Evolutionary conservation across 2,797 vertebrate genomes (phyloP), one percentile per base, ranked within the genome.

Genomic region (Galagoides demidoff): DNA sequence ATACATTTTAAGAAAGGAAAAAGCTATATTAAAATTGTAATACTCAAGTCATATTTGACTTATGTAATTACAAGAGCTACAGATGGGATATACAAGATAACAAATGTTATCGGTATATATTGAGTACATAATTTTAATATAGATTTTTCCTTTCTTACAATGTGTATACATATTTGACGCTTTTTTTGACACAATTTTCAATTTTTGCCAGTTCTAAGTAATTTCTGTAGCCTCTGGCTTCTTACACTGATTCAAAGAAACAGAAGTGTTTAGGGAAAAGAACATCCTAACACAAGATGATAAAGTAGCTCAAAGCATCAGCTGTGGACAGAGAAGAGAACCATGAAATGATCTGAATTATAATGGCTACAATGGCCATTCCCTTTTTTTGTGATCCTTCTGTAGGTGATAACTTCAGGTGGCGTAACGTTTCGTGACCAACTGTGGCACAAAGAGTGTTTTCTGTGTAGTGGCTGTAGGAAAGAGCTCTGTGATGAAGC

Each of bases 391-490:
- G 90, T 97, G 70, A 86, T 96, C 27, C 37, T 68, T 84, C 90
- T 19, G 43, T 55, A 99, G 99, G 98, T 99, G 95, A 99, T 99
- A 97, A 99, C 99, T 59, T 99, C 99, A 7, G 99, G 99, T 13
- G 99, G 99, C 16, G 99, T 99, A 97, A 99, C 99, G 29, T 99
- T 99, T 93, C 98, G 98, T 25, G 99, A 99, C 39, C 99, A 99
- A 94, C 99, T 99, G 6, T 99, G 99, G 99, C 99, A 99, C 94
- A 99, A 99, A 0, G 99, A 99, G 88, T 99, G 99, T 94, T 99
- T 99, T 98, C 98, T 99, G 45, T 99, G 99, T 97, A 99, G 98
- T 57, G 98, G 98, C 83, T 99, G 99, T 95, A 99, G 99, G 96
- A 99, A 98, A 96, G 99, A 99, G 97, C 98, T 99, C 97, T 99